Evolutionary conservation across 2,113 vertebrate species (phyloP).

Genomic region (Malurus alboscapulatus): DNA sequence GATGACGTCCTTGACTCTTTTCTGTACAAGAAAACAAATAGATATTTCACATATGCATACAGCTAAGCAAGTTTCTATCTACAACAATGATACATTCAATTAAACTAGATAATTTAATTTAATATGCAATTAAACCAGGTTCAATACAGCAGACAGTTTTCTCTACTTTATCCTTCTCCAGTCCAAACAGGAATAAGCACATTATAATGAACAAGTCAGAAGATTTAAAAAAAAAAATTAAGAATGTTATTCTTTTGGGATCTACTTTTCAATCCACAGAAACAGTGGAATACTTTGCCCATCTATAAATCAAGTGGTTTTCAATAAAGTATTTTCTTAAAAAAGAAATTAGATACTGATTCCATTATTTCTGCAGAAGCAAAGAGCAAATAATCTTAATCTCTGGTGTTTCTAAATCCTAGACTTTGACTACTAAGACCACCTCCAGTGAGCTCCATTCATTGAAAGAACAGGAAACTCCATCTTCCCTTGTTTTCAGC

Average conservation of each 20-base stretch:
- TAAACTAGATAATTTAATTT: neutral
- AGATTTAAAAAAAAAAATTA: neutral
- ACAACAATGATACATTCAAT: neutral
- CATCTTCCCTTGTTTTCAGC: neutral
- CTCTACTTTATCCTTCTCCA: neutral
- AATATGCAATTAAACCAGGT: neutral
- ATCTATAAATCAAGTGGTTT: neutral
- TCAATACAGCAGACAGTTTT: neutral
- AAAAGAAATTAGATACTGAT: neutral
- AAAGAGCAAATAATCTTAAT: neutral
- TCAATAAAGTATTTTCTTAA: neutral
- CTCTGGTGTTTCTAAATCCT: neutral
- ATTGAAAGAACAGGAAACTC: neutral
- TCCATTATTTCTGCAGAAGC: neutral
- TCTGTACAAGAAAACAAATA: constrained; percentile 74
- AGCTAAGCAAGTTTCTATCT: neutral
- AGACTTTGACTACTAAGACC: neutral
- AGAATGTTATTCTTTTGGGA: neutral
- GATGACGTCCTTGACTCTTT: constrained; percentile 93
- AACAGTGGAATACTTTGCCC: neutral
- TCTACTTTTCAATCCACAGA: neutral
- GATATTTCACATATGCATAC: neutral
- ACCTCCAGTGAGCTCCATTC: neutral
- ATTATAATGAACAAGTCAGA: neutral
- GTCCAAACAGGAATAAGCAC: neutral